A percentile compares a stretch with the other conserved stretches of the same genome.
Conservation (phyloP, 2,888 invertebrate species). For the Pachydiplax longipennis region DNA sequence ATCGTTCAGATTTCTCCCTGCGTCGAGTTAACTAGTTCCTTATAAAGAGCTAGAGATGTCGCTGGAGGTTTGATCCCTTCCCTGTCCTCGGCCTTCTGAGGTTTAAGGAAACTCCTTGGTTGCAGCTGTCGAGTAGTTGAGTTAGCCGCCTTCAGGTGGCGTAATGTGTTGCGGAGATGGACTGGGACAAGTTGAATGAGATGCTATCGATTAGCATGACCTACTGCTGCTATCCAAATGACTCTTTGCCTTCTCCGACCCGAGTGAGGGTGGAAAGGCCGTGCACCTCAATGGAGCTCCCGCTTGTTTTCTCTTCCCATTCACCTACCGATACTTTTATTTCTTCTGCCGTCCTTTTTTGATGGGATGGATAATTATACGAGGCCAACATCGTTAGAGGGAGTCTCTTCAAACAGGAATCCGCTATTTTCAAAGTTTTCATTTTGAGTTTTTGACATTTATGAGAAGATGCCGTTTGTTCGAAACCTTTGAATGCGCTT, state of each 20-base stretch:
- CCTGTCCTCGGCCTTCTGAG: not conserved
- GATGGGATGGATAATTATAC: too few species aligned
- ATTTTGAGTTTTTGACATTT: too few species aligned
- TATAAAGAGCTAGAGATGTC: not conserved
- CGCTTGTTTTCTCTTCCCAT: not conserved
- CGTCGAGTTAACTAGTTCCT: not conserved
- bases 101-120: too few species aligned
- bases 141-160: not conserved
- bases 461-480: too few species aligned
- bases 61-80: not conserved
- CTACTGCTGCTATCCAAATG: not conserved
- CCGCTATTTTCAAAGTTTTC: too few species aligned
- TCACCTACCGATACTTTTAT: not conserved
- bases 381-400: too few species aligned
- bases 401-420: too few species aligned
- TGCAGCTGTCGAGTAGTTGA: not conserved
- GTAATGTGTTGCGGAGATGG: too few species aligned
- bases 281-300: not conserved
- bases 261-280: not conserved
- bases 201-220: constrained; percentile 37
- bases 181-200: not conserved
- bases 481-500: too few species aligned
- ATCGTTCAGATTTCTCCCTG: not conserved
- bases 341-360: too few species aligned
- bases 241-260: not conserved